Evolutionary conservation across 2,888 invertebrate genomes (phyloP), one percentile per base, ranked within the genome.

Genomic region (Pegoplata infirma): DNA sequence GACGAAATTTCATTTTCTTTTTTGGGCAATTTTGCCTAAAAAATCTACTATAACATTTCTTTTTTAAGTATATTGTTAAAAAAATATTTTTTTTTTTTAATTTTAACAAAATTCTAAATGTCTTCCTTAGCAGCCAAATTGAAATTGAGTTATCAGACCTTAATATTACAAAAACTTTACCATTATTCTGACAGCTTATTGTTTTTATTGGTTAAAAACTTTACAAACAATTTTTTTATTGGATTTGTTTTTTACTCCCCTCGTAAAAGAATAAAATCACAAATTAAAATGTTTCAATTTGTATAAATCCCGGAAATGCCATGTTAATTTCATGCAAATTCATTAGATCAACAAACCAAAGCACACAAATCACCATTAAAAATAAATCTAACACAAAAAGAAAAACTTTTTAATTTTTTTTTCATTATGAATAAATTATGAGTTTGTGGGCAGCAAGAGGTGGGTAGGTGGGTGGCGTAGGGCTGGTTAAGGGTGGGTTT

Each of bases 371-470:
- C 25, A 44, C 51, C 25, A 69, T 44, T 53, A 28, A 55, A 55
- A 46, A 46, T 10, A 46, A 58, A 58, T 44, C 71, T 53, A 63
- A 49, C n/a, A 51, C 2, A 7, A 10, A 12, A n/a, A 36, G 16
- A 25, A 46, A 63, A 55, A 55, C 32, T 25, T 71, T 69, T 69
- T 55, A 69, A 53, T 71, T 61, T n/a, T n/a, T n/a, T n/a, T 40
- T 69, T 40, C 5, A 3, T 7, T 10, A 16, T 59, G 59, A 71
- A 71, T 71, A 71, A 61, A 71, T 71, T 71, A 61, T 40, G n/a
- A 40, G 14, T 23, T 17, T 17, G 19, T 25, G 14, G 44, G 19
- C 28, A 56, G n/a, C n/a, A n/a, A n/a, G n/a, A n/a, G n/a, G n/a
- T n/a, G n/a, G n/a, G n/a, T n/a, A n/a, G n/a, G n/a, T n/a, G n/a